A percentile compares a stretch with the other conserved stretches of the same genome.
phyloP scores from a whole-genome alignment of 2,888 invertebrate genomes.

The Norana najaformis region DNA sequence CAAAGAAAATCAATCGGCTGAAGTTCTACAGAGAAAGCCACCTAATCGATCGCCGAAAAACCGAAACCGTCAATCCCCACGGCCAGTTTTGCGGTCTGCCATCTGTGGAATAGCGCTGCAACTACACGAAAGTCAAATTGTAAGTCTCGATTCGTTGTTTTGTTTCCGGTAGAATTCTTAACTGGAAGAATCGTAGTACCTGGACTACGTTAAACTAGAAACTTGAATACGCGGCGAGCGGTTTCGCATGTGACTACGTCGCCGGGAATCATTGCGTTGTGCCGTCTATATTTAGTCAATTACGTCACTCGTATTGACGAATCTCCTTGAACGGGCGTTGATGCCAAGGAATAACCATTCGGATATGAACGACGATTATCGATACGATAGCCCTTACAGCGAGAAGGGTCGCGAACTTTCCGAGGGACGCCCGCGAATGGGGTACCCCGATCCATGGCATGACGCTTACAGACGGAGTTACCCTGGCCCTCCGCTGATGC shows the following conservation, averaged over 20 bases:
- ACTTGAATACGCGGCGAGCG: background rate
- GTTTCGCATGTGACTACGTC: background rate
- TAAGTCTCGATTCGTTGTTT: background rate
- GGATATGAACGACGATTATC: slow-evolving; percentile 18
- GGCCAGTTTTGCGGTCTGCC: background rate
- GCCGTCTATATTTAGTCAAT: background rate
- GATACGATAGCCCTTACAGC: background rate
- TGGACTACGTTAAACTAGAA: background rate
- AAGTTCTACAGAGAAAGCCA: background rate
- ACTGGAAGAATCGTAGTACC: background rate
- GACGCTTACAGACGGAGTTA: background rate
- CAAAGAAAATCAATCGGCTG: background rate
- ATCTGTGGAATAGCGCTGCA: background rate
- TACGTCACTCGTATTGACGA: slow-evolving; percentile 3
- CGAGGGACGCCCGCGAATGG: background rate
- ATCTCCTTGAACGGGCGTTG: background rate
- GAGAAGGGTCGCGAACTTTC: background rate
- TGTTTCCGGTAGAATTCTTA: background rate
- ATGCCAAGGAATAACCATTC: slow-evolving; percentile 10
- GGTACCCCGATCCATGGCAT: slow-evolving; percentile 20
- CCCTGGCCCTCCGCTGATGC: background rate
- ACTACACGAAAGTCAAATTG: background rate
- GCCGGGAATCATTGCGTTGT: background rate
- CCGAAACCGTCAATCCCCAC: background rate
- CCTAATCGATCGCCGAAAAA: background rate